Evolutionary conservation across 2,888 invertebrate genomes (phyloP), one percentile per base, ranked within the genome.

Genomic region (Cremastinae sp.): DNA sequence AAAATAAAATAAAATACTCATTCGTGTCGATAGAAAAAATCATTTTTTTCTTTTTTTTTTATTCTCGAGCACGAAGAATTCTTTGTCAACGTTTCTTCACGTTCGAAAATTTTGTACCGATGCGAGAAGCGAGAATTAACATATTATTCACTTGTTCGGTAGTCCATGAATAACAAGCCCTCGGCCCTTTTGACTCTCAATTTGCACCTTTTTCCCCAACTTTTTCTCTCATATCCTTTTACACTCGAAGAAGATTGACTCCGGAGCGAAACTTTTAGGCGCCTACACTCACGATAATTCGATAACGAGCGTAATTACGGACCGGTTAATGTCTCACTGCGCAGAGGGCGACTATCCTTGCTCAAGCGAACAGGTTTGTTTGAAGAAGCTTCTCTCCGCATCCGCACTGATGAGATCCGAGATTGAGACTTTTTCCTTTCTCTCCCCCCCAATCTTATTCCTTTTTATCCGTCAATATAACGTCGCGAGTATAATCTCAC

Each of bases 271-370:
- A 66, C 45, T 72, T 75, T 75, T 75, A 62, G 71, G 49, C 54
- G 34, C 65, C 22, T 56, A 34, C 43, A 61, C 28, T 61, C 61
- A 10, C 71, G 78, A 75, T 78, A 78, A 78, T 78, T 78, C 65
- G 78, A 78, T 78, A 78, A 78, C 64, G 65, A 78, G 75, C 64
- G 72, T 73, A 75, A 78, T 78, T 78, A 75, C 61, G 28, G 75
- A 54, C 65, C 65, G 66, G 75, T 75, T 78, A 75, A 78, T 78
- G 78, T 78, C 78, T 78, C 59, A 75, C 75, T 78, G 73, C 5
- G 28, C n/a, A n/a, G 18, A 28, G 18, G 41, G 49, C 68, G 47
- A 36, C 36, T 14, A 68, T 49, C 36, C 36, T 20, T 49, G 51
- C 51, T 14, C 51, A 41, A 43, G 68, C 64, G 53, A 73, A 75